A percentile compares a stretch with the other conserved stretches of the same genome.
These are phyloP conservation scores for Passer domesticus DNA, from an alignment of 2,113 vertebrate genomes.

Conservation along the genomic window DNA sequence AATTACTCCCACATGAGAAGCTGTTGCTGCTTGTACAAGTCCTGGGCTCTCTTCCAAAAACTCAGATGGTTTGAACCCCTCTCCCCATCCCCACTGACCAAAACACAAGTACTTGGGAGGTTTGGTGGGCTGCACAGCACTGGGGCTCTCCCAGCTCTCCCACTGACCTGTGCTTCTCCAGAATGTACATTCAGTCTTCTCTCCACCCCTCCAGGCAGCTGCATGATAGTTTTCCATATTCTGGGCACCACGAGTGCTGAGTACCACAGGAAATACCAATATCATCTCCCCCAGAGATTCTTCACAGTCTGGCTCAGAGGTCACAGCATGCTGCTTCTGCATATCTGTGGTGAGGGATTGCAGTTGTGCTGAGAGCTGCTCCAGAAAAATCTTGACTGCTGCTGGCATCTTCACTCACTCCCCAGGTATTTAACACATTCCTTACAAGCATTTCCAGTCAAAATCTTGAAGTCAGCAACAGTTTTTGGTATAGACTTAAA, in stretches of 20 bases:
- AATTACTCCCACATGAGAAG: background rate
- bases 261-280: constrained; percentile 33
- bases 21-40: background rate
- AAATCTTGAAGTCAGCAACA: background rate
- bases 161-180: background rate
- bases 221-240: background rate
- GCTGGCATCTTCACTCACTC: constrained; percentile 8
- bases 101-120: background rate
- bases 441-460: background rate
- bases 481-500: background rate
- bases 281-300: background rate
- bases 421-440: constrained; percentile 51
- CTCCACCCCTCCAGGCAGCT: background rate
- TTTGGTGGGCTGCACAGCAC: background rate
- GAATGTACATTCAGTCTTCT: background rate
- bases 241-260: background rate
- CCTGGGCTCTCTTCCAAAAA: background rate
- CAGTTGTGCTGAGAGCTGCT: background rate
- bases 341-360: constrained; percentile 35
- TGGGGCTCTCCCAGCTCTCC: background rate
- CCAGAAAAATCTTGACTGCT: background rate
- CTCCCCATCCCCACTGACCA: background rate
- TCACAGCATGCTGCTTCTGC: background rate
- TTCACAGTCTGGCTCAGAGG: background rate
- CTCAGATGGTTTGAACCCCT: background rate